These are phyloP conservation scores for Bombus sylvicola DNA, from an alignment of 1,140 invertebrate species.

Conservation along the genomic window DNA sequence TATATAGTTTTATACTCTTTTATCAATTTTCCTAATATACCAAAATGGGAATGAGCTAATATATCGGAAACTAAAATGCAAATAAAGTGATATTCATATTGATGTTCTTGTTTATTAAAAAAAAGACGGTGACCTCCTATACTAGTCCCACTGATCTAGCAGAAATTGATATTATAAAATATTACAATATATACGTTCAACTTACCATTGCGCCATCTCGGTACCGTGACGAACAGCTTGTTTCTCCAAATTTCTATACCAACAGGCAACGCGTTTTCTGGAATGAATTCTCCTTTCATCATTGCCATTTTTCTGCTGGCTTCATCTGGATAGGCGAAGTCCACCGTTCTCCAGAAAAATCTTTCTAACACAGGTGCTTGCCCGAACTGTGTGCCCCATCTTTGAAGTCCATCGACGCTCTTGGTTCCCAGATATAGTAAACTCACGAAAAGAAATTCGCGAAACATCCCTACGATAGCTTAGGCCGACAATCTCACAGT, in stretches of 20 bases:
- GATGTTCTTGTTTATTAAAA: too few species aligned
- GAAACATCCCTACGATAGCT: not conserved
- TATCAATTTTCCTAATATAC: too few species aligned
- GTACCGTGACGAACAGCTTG: slow-evolving; percentile 90
- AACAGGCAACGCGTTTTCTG: slow-evolving; percentile 89
- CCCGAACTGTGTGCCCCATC: slow-evolving; percentile 71
- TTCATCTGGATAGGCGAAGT: slow-evolving; percentile 88
- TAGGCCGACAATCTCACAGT: too few species aligned
- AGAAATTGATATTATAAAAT: not conserved
- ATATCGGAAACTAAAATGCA: not conserved
- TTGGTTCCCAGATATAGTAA: slow-evolving; percentile 22
- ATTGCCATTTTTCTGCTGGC: slow-evolving; percentile 85
- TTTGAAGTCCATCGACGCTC: slow-evolving; percentile 45
- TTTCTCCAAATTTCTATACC: slow-evolving; percentile 91
- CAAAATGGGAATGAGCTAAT: not conserved
- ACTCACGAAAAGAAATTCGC: not conserved
- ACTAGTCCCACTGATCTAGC: too few species aligned
- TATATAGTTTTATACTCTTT: not conserved
- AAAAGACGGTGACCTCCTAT: too few species aligned
- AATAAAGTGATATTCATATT: not conserved
- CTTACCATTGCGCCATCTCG: slow-evolving; percentile 88
- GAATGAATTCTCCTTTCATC: slow-evolving; percentile 85
- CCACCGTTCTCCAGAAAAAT: slow-evolving; percentile 89
- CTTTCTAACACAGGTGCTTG: slow-evolving; percentile 85
- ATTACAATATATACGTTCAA: not conserved